Base-by-base conservation (phyloP, 1,140 invertebrate genomes). In the Dreissena polymorpha region DNA sequence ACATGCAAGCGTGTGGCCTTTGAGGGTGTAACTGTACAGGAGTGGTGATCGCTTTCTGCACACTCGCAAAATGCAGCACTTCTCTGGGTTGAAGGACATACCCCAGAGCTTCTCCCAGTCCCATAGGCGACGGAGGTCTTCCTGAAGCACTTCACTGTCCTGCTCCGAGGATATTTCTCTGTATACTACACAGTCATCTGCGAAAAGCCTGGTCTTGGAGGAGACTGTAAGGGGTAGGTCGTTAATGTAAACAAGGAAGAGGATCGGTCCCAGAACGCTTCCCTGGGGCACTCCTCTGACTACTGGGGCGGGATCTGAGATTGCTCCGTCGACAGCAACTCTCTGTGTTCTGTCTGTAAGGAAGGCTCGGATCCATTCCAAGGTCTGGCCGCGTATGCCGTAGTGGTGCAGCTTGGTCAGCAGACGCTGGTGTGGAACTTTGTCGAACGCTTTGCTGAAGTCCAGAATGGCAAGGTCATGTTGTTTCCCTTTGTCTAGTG, bases 401-500 rank as follows among this genome's bases (percentile, higher is more conserved):
- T 76, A 18, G 39, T 82, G 18, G 13, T 70, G 29, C 10, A 60
- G 55, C 57, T 70, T 68, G 23, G 70, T 69, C 49, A 60, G 50
- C 6, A 86, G 50, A 23, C 23, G 39, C 49, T 87, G 71, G 65
- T 86, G 83, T 12, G 84, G 55, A 21, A 70, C 81, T 39, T 23
- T 71, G 49, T 81, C 63, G 21, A 83, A 60, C 16, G 68, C 77
- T 63, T 76, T 60, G 14, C 60, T 53, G 27, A 83, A 79, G 39
- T 77, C 39, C 13, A 78, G 63, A 10, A 68, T 73, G 57, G 74
- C 25, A 18, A 57, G 53, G 49, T 80, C 68, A 13, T 67, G 29
- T 73, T 69, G 68, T 69, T 69, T 67, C 16, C 21, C 63, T 18
- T 82, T 65, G n/a, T 69, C 69, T 0, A 78, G 51, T 2, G 49